phyloP scores from a whole-genome alignment of 1,140 invertebrate species.

The Helicoverpa zea region DNA sequence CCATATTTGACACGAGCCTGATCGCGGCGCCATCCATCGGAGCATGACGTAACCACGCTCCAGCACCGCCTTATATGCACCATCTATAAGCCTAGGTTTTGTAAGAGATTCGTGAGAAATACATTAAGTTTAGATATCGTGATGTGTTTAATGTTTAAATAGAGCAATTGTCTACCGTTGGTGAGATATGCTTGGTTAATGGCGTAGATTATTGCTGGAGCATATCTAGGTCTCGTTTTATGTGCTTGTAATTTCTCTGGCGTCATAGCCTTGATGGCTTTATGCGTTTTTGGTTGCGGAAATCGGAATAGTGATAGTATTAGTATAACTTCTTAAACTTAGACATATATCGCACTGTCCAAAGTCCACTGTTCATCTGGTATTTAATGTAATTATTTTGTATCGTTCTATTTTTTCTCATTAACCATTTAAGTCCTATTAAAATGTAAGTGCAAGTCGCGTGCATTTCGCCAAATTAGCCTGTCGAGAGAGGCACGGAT shows the following conservation, averaged over 20 bases:
- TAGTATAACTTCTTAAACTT: not conserved
- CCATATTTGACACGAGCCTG: slow-evolving; percentile 13
- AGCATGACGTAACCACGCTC: slow-evolving; percentile 6
- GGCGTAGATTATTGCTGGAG: not conserved
- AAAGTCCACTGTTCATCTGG: too few species aligned
- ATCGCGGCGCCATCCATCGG: not conserved
- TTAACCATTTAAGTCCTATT: not conserved
- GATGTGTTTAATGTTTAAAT: slow-evolving; percentile 33
- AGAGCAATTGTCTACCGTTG: slow-evolving; percentile 28
- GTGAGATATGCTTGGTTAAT: slow-evolving; percentile 19
- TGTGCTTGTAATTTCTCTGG: slow-evolving; percentile 22
- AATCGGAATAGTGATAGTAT: not conserved
- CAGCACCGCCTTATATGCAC: slow-evolving; percentile 3
- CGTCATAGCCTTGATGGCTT: not conserved
- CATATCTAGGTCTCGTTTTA: slow-evolving; percentile 12
- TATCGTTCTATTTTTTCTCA: not conserved
- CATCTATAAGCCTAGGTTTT: slow-evolving; percentile 28
- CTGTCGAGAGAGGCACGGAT: not conserved
- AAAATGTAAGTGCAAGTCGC: slow-evolving; percentile 2
- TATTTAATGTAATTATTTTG: not conserved
- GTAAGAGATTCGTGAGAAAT: slow-evolving; percentile 34
- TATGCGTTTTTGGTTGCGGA: not conserved
- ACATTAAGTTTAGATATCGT: slow-evolving; percentile 39
- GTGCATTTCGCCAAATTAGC: slow-evolving; percentile 16
- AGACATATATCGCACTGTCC: too few species aligned